Conservation (phyloP, 2,888 invertebrate genomes). For the Papilio elwesi region DNA sequence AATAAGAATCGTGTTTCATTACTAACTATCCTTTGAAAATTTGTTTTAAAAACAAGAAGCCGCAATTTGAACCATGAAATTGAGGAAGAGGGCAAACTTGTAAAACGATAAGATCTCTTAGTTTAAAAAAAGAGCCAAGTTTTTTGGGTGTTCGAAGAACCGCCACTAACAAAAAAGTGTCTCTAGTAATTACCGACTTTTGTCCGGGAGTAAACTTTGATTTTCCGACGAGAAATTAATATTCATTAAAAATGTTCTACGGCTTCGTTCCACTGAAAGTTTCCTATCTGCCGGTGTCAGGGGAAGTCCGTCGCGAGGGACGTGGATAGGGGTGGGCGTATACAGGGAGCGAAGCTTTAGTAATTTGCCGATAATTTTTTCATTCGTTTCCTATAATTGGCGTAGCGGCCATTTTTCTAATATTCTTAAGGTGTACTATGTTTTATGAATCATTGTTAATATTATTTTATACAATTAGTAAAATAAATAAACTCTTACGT, state of each 20-base stretch:
- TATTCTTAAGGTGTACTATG: background rate
- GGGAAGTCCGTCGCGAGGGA: conserved; percentile 46
- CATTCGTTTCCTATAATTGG: background rate
- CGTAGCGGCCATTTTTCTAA: background rate
- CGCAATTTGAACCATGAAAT: conserved; percentile 8
- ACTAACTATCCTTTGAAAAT: conserved; percentile 14
- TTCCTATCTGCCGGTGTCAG: conserved; percentile 76
- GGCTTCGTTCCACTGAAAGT: conserved; percentile 79
- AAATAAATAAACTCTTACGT: background rate
- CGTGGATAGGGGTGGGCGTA: conserved; percentile 21
- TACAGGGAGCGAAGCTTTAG: conserved; percentile 19
- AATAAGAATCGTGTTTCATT: conserved; percentile 4
- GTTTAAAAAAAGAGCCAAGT: conserved; percentile 2
- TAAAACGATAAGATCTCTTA: conserved; percentile 18
- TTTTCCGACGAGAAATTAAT: conserved; percentile 80
- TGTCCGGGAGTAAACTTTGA: conserved; percentile 77
- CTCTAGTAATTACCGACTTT: conserved; percentile 75
- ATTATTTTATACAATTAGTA: background rate
- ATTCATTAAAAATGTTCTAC: conserved; percentile 82
- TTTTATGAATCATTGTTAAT: background rate
- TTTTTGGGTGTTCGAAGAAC: conserved; percentile 47
- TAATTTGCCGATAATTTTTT: conserved; percentile 16
- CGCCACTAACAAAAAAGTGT: conserved; percentile 63
- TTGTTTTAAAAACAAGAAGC: conserved; percentile 14
- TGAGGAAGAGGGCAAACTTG: conserved; percentile 5